Evolutionary conservation across 2,113 vertebrate species (phyloP).

Genomic region (Tachysurus vachellii): DNA sequence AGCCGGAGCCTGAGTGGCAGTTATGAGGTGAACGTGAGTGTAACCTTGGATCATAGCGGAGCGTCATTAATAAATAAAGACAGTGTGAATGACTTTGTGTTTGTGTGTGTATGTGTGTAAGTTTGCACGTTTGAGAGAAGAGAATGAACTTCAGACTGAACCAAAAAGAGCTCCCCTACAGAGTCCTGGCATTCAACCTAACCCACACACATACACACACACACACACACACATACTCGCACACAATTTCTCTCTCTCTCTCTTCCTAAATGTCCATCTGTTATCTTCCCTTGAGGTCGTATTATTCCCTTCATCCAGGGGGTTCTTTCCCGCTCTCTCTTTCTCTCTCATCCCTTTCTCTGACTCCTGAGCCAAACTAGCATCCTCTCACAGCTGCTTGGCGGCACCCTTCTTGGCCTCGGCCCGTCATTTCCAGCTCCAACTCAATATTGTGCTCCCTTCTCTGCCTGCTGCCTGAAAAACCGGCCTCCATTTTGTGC

Average conservation of each 20-base stretch:
- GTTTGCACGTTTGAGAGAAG: constrained; percentile 1
- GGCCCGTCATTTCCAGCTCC: constrained; percentile 16
- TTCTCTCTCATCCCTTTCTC: constrained; percentile 10
- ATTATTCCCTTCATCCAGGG: constrained; percentile 77
- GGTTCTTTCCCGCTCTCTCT: constrained; percentile 54
- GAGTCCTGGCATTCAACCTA: constrained; percentile 71
- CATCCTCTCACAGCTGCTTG: constrained; percentile 30
- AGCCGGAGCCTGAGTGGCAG: constrained; percentile 5
- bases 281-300: constrained; percentile 73
- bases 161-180: constrained; percentile 62
- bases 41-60: constrained; percentile 14
- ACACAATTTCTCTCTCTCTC: not conserved
- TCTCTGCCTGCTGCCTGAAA: constrained; percentile 11
- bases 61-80: constrained; percentile 39
- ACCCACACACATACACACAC: constrained; percentile 68
- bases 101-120: constrained; percentile 21
- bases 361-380: not conserved
- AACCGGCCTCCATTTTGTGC: constrained; percentile 22
- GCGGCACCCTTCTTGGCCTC: constrained; percentile 29
- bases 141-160: constrained; percentile 56
- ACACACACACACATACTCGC: not conserved
- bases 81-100: constrained; percentile 20
- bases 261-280: constrained; percentile 77
- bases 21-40: constrained; percentile 16
- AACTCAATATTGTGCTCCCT: not conserved